Base-by-base conservation (phyloP, 2,113 vertebrate species). In the Sardina pilchardus region DNA sequence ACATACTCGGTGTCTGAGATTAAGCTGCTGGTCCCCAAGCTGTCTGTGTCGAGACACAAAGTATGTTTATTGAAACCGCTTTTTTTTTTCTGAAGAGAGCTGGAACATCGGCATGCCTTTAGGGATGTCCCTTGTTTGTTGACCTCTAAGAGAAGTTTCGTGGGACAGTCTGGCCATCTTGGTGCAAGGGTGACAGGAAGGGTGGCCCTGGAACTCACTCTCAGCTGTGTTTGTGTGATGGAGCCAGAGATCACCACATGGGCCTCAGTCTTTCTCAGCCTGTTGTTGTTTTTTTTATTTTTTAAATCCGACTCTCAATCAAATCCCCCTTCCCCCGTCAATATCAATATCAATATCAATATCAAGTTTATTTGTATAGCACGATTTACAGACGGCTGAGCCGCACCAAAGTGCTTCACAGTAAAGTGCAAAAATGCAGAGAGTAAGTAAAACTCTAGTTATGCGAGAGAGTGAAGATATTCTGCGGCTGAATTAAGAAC, bases 121-220 rank as follows among this genome's bases (percentile, higher is more conserved):
- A 21, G 56, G 56, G 56, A 59, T 59, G 56, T 59, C 56, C 19
- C 56, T 56, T 59, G 56, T 59, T 24, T 59, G 56, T 21, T 59
- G 56, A 59, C 56, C 56, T 59, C 24, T 19, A 59, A n/a, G 56
- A 59, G 19, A 24, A 81, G 89, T 89, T 89, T 84, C 82, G 83
- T 85, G 84, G 47, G 17, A 56, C 84, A 59, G 84, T 82, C 63
- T 89, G 71, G 56, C 30, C 86, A 86, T 43, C 16, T 34, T 75
- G 86, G 47, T 86, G 82, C 83, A 84, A 83, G 30, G 44, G 56
- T 21, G 56, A 59, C 56, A 24, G 56, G 56, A 59, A 75, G 83
- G 87, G 86, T 89, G 83, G 86, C 88, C 84, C 81, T 81, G 43
- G 89, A 88, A 87, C 78, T 87, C 75, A 43, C 34, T 50, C 26